These are phyloP conservation scores for Balearica regulorum DNA, from an alignment of 2,797 vertebrate genomes.

Conservation along the genomic window DNA sequence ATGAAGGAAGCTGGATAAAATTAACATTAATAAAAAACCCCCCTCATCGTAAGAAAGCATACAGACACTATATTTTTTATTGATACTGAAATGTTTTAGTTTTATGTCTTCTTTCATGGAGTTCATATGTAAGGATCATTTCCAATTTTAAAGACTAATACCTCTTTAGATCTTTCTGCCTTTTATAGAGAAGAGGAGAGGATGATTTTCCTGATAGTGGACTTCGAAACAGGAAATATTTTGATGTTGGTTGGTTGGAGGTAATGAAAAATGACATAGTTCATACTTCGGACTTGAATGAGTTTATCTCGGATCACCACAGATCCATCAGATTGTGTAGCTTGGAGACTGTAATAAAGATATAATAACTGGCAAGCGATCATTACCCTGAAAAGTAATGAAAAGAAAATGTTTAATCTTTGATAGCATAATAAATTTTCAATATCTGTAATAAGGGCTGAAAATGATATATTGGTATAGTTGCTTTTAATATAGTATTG, in stretches of 20 bases:
- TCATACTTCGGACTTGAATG: not conserved
- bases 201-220: not conserved
- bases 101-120: not conserved
- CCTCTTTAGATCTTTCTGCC: not conserved
- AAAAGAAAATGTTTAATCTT: conserved; percentile 3
- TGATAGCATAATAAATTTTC: not conserved
- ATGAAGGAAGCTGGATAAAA: not conserved
- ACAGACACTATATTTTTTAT: not conserved
- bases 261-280: not conserved
- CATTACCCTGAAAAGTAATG: not conserved
- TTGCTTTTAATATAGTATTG: not conserved
- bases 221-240: not conserved
- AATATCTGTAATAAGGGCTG: not conserved
- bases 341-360: conserved; percentile 17
- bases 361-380: not conserved
- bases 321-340: conserved; percentile 19
- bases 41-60: conserved; percentile 18
- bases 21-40: not conserved
- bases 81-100: not conserved
- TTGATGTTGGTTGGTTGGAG: not conserved
- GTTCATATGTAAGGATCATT: not conserved
- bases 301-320: conserved; percentile 16
- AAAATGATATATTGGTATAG: not conserved
- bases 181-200: not conserved
- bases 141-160: not conserved